Evolutionary conservation across 1,140 invertebrate species (phyloP).

Genomic region (Rhyacophila brunnea): DNA sequence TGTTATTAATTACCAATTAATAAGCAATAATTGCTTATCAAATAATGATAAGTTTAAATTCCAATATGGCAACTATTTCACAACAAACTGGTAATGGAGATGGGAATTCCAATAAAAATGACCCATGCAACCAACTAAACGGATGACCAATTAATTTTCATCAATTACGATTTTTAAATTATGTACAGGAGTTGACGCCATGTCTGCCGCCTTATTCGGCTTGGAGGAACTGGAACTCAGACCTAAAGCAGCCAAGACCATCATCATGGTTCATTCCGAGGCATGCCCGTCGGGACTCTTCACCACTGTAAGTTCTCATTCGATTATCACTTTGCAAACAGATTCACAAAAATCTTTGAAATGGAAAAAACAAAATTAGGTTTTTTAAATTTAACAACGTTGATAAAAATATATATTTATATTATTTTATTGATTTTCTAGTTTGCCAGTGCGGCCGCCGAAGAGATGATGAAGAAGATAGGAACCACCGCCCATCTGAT

Average conservation of each 20-base stretch:
- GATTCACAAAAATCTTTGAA: too few relatives aligned
- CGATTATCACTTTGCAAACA: too few relatives aligned
- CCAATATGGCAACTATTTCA: too few relatives aligned
- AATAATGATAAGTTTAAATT: too few relatives aligned
- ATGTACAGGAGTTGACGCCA: constrained; percentile 39
- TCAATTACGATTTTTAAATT: neutral
- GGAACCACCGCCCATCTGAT: constrained; percentile 42
- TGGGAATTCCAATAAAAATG: too few relatives aligned
- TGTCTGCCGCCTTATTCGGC: constrained; percentile 35
- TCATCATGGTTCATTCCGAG: constrained; percentile 42
- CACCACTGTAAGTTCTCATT: constrained; percentile 38
- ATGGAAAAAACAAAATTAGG: too few relatives aligned
- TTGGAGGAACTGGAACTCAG: constrained; percentile 30
- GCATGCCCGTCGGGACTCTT: constrained; percentile 37
- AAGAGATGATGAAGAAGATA: constrained; percentile 36
- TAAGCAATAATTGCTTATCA: too few relatives aligned
- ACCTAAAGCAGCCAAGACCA: constrained; percentile 46
- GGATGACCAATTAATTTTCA: too few relatives aligned
- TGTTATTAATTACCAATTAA: too few relatives aligned
- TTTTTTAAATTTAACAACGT: too few relatives aligned
- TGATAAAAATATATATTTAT: neutral
- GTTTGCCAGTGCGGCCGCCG: constrained; percentile 32
- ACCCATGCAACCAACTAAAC: too few relatives aligned
- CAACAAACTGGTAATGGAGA: too few relatives aligned
- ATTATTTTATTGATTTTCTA: neutral